Evolutionary conservation across 1,140 invertebrate genomes (phyloP).

Genomic region (Sesamia nonagrioides): DNA sequence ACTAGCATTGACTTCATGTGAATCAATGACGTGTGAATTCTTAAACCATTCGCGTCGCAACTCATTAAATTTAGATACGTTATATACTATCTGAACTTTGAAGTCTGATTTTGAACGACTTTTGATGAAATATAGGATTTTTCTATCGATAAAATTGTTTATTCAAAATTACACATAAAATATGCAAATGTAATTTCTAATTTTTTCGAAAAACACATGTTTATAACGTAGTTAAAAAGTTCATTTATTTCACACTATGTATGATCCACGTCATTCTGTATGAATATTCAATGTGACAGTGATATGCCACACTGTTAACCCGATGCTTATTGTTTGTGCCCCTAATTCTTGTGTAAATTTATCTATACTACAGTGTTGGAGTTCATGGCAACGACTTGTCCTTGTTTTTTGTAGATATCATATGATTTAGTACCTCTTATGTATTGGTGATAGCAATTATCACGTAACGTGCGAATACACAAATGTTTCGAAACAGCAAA

Average conservation of each 20-base stretch:
- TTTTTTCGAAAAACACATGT: background rate
- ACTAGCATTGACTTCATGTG: constrained; percentile 25
- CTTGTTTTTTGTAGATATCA: constrained; percentile 24
- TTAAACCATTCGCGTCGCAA: constrained; percentile 17
- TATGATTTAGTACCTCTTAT: constrained; percentile 31
- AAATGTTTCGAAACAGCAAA: too few species aligned
- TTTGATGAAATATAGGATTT: background rate
- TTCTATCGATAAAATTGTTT: too few species aligned
- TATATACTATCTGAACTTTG: background rate
- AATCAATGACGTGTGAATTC: constrained; percentile 28
- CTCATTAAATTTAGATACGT: background rate
- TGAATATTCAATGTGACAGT: constrained; percentile 26
- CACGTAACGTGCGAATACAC: background rate
- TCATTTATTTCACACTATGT: too few species aligned
- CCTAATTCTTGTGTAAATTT: constrained; percentile 26
- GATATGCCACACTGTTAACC: constrained; percentile 8
- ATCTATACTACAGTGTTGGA: background rate
- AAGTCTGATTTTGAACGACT: constrained; percentile 1
- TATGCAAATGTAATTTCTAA: background rate
- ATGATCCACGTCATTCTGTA: background rate
- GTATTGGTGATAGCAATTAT: constrained; percentile 39
- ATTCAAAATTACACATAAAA: background rate
- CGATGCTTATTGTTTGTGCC: constrained; percentile 15
- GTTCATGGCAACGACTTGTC: constrained; percentile 26
- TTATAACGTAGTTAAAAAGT: too few species aligned